Evolutionary conservation across 2,888 invertebrate genomes (phyloP).

Genomic region (Mesopsocus fuscifrons): DNA sequence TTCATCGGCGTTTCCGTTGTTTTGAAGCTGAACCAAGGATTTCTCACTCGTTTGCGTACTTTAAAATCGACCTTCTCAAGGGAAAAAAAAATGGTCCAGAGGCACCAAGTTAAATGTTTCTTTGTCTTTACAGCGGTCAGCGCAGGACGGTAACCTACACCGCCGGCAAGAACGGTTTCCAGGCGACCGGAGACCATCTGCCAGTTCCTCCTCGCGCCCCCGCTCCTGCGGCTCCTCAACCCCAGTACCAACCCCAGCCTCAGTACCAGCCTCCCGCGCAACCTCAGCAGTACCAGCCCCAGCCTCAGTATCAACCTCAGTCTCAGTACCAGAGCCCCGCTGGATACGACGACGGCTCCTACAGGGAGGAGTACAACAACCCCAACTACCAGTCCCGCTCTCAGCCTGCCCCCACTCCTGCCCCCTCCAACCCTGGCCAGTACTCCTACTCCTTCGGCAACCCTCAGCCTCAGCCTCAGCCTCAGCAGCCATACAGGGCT

Average conservation of each 20-base stretch:
- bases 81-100: too few relatives aligned
- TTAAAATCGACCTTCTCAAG: not conserved
- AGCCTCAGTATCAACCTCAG: constrained; percentile 13
- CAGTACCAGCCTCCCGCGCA: constrained; percentile 10
- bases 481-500: constrained; percentile 33
- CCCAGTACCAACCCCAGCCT: constrained; percentile 8
- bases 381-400: constrained; percentile 13
- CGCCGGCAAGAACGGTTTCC: constrained; percentile 46
- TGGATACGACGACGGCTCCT: constrained; percentile 17
- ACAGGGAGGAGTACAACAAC: constrained; percentile 17
- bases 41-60: not conserved
- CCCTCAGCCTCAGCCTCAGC: constrained; percentile 23
- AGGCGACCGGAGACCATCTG: constrained; percentile 20
- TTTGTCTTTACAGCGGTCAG: constrained; percentile 32
- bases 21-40: not conserved
- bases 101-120: too few relatives aligned
- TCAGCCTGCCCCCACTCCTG: constrained; percentile 17
- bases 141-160: constrained; percentile 64
- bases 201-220: constrained; percentile 13
- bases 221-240: constrained; percentile 13
- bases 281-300: constrained; percentile 12
- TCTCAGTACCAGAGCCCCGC: constrained; percentile 9
- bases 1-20: too few relatives aligned
- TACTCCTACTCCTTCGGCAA: constrained; percentile 7
- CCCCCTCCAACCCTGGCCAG: constrained; percentile 10